Evolutionary conservation across 23 tunicate species (phyloP).

Genomic region (Trididemnum clinides): DNA sequence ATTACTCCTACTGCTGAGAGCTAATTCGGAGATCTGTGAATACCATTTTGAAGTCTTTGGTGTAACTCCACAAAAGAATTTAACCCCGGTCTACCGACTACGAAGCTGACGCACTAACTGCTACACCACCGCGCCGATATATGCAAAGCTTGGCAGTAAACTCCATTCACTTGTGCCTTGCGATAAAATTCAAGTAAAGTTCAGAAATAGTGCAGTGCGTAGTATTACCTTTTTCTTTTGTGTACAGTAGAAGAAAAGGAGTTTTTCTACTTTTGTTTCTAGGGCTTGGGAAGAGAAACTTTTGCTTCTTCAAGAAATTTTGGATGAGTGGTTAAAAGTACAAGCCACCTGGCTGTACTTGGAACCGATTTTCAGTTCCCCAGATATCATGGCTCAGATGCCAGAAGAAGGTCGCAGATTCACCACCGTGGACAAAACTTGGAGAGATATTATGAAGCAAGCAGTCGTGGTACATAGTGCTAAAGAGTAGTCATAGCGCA

Average conservation of each 20-base stretch:
- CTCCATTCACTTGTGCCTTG: not conserved
- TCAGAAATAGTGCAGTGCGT: too few species aligned
- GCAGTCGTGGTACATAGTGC: constrained; percentile 68
- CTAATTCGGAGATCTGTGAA: too few species aligned
- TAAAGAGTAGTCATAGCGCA: not conserved
- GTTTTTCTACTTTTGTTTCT: not conserved
- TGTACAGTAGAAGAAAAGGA: too few species aligned
- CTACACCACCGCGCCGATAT: too few species aligned
- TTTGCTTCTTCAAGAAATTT: constrained; percentile 88
- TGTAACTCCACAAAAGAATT: too few species aligned
- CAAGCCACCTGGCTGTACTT: constrained; percentile 99
- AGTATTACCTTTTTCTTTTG: not conserved
- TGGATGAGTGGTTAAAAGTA: constrained; percentile 98
- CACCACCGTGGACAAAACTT: constrained; percentile 97
- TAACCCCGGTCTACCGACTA: too few species aligned
- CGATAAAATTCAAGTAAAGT: not conserved
- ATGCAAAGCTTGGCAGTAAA: not conserved
- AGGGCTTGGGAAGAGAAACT: constrained; percentile 93
- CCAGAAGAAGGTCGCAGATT: constrained; percentile 99
- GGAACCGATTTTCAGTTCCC: constrained; percentile 98
- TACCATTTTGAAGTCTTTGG: too few species aligned
- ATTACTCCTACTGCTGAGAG: too few species aligned
- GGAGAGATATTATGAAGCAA: constrained; percentile 95
- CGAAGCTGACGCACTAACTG: too few species aligned
- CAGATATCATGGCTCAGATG: constrained; percentile 99